Conservation (phyloP, 2,888 invertebrate species). For the Caenorhabditis wallacei region DNA sequence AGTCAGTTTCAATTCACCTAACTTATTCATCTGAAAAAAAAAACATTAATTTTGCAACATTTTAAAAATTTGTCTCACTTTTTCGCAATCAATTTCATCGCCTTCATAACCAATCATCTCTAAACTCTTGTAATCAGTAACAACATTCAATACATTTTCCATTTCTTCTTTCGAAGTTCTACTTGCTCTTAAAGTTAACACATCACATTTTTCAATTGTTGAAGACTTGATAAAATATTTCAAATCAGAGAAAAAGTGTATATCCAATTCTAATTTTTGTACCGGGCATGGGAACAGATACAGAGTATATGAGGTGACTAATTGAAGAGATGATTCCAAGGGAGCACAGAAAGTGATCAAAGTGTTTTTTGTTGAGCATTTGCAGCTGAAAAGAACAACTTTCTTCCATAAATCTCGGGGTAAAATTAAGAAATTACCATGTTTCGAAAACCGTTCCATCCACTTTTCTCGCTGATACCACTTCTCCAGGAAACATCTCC, state of each 20-base stretch:
- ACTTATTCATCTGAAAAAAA: neutral
- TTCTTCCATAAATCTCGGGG: neutral
- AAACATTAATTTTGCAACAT: neutral
- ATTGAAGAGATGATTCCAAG: neutral
- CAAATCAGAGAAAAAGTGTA: neutral
- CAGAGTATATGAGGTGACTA: neutral
- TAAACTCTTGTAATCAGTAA: neutral
- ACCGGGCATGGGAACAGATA: conserved; percentile 2
- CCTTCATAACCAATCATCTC: neutral
- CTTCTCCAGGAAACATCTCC: neutral
- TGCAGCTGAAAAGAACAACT: neutral
- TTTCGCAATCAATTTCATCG: neutral
- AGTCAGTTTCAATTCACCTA: neutral
- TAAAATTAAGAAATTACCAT: neutral
- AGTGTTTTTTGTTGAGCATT: neutral
- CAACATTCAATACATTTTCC: neutral
- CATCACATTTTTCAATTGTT: neutral
- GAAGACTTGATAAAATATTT: neutral
- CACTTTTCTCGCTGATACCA: neutral
- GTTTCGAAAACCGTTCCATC: neutral
- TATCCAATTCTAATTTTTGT: conserved; percentile 1
- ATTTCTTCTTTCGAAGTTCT: neutral
- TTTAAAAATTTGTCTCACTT: neutral
- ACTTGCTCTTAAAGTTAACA: neutral
- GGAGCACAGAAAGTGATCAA: neutral